Conservation (phyloP, 2,888 invertebrate genomes). For the Andricus curvator region DNA sequence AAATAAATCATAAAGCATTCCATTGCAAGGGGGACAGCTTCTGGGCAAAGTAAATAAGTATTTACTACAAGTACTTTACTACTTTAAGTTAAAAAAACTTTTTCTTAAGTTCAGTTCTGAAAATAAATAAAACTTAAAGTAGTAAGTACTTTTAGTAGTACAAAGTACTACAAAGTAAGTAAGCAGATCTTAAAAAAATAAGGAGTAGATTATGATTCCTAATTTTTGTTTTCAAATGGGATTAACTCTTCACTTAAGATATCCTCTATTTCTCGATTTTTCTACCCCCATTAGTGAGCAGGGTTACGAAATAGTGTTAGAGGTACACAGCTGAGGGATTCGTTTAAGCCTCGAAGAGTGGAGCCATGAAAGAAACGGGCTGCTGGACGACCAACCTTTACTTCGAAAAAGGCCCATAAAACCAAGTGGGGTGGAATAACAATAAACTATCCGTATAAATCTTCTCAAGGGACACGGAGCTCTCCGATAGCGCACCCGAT, state of each 20-base stretch:
- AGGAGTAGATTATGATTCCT: no score
- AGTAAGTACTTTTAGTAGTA: no score
- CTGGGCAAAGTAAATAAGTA: no score
- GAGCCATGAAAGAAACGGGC: slow-evolving; percentile 60
- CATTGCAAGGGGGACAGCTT: no score
- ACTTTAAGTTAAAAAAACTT: no score
- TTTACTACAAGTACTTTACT: no score
- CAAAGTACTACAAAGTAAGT: no score
- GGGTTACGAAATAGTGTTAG: slow-evolving; percentile 42
- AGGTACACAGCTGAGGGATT: slow-evolving; percentile 46
- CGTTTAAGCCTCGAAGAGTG: slow-evolving; percentile 62
- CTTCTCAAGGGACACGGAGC: slow-evolving; percentile 66
- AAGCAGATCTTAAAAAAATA: no score
- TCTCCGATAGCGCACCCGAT: slow-evolving; percentile 70
- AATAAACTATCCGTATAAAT: slow-evolving; percentile 75
- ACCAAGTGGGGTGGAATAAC: slow-evolving; percentile 74
- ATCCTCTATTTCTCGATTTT: slow-evolving; percentile 25
- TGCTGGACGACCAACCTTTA: slow-evolving; percentile 58
- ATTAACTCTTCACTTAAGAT: slow-evolving; percentile 47
- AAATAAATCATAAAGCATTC: no score
- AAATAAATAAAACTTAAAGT: no score
- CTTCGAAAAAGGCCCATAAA: slow-evolving; percentile 69
- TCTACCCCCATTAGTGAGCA: slow-evolving; percentile 55
- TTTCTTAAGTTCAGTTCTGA: no score
- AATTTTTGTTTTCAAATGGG: slow-evolving; percentile 21